Conservation (phyloP, 2,888 invertebrate genomes). For the Coelogynopora nodosa region DNA sequence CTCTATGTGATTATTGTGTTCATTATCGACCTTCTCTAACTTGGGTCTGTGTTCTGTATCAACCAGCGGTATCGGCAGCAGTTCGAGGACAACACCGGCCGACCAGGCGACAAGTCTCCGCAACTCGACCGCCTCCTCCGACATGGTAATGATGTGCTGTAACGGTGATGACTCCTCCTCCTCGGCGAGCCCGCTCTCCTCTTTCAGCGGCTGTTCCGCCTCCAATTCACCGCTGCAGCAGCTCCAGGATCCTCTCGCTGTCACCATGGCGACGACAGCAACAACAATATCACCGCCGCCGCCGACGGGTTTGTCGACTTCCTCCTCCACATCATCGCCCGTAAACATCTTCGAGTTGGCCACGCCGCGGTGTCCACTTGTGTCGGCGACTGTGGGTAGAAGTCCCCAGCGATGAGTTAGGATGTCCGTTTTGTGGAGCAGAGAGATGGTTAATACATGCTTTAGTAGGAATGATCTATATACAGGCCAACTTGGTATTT, state of each 20-base stretch:
- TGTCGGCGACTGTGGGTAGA: not conserved
- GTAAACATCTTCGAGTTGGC: not conserved
- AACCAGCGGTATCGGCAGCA: not conserved
- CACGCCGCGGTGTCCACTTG: constrained; percentile 6
- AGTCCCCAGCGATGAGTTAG: constrained; percentile 14
- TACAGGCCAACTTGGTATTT: no score
- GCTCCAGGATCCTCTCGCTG: not conserved
- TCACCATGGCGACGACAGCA: no score
- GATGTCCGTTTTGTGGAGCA: no score
- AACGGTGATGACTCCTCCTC: not conserved
- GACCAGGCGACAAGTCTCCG: not conserved
- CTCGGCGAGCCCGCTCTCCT: not conserved
- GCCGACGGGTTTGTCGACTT: not conserved
- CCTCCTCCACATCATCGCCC: not conserved
- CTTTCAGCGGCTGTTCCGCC: not conserved
- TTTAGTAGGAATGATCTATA: no score
- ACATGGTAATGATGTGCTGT: constrained; percentile 1
- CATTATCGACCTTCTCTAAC: no score
- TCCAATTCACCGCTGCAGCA: constrained; percentile 9
- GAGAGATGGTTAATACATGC: no score
- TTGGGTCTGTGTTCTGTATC: no score
- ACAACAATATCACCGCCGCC: no score
- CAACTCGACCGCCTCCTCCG: not conserved
- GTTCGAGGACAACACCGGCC: no score
- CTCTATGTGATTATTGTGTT: no score